A percentile compares a stretch with the other conserved stretches of the same genome.
Evolutionary conservation across 2,888 invertebrate species (phyloP).

Genomic region (Chydorus sphaericus): DNA sequence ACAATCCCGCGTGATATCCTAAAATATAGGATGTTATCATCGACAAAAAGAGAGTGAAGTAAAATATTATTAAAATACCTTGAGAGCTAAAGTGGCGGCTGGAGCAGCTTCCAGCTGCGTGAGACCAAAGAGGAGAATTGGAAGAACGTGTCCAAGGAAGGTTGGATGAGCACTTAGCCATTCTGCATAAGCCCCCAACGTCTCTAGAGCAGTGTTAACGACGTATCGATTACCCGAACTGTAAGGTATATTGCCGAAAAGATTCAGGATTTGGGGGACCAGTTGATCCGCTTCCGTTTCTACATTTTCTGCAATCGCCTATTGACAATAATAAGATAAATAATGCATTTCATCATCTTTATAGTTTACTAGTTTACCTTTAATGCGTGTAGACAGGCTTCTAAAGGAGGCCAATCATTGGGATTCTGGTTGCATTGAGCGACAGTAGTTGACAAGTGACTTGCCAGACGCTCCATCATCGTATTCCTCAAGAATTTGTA

Average conservation of each 20-base stretch:
- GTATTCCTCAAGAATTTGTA: constrained; percentile 62
- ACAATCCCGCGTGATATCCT: constrained; percentile 67
- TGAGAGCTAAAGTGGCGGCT: constrained; percentile 71
- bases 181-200: constrained; percentile 59
- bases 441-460: constrained; percentile 42
- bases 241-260: constrained; percentile 3
- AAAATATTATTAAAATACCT: constrained; percentile 26
- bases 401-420: constrained; percentile 37
- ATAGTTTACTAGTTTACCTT: background rate
- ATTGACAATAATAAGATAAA: background rate
- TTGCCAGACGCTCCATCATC: constrained; percentile 52
- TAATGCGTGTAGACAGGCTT: constrained; percentile 40
- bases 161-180: constrained; percentile 64
- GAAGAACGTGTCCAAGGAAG: constrained; percentile 48
- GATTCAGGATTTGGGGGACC: constrained; percentile 18
- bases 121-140: constrained; percentile 49
- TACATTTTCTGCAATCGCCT: constrained; percentile 29
- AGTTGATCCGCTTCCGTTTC: constrained; percentile 27
- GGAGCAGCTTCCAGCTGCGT: constrained; percentile 51
- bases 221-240: constrained; percentile 2
- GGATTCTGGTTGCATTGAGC: constrained; percentile 29
- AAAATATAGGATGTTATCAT: too few species aligned
- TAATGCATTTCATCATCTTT: background rate
- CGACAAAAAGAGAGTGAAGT: background rate
- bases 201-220: constrained; percentile 6